Evolutionary conservation across 2,888 invertebrate genomes (phyloP), one percentile per base, ranked within the genome.

Genomic region (Dryomyza anilis): DNA sequence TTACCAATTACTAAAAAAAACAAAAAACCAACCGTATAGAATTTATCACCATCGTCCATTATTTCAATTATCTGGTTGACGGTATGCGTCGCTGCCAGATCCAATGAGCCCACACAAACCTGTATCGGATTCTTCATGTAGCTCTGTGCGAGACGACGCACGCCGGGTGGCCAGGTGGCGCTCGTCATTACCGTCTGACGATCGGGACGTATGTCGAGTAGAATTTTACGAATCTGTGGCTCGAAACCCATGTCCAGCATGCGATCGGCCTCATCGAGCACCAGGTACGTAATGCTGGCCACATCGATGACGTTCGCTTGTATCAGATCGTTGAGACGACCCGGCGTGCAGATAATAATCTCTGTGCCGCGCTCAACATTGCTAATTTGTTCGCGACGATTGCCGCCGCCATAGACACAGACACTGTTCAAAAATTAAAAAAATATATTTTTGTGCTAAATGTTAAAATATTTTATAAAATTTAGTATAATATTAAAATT

Each of bases 151-250:
- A 98, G 85, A 19, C 93, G 86, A 16, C 95, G 87, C 1, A 98
- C 96, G 46, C 91, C 93, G 60, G 87, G 84, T 0, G 97, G 97
- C 98, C 97, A 98, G 0, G 98, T 98, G 14, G 98, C 98, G 78
- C 93, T 93, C 0, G 97, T 98, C 96, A 98, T 96, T 0, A 97
- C 89, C n/a, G 95, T 95, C 81, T 98, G 96, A 61, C 96, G 85
- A 78, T 95, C 95, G 7, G 95, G 94, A 61, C 95, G 87, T 23
- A 95, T 89, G 76, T 91, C 90, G 65, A 92, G 85, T 70, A 95
- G 83, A 14, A 92, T 89, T 78, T 92, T 92, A 43, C 93, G 88
- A 70, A 98, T 98, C 87, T 90, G 93, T 3, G 93, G 93, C 75
- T 93, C 93, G 78, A 94, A 94, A 19, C 93, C 93, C 90, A 93